phyloP scores from a whole-genome alignment of 2,888 invertebrate genomes.

The Meta bourneti region DNA sequence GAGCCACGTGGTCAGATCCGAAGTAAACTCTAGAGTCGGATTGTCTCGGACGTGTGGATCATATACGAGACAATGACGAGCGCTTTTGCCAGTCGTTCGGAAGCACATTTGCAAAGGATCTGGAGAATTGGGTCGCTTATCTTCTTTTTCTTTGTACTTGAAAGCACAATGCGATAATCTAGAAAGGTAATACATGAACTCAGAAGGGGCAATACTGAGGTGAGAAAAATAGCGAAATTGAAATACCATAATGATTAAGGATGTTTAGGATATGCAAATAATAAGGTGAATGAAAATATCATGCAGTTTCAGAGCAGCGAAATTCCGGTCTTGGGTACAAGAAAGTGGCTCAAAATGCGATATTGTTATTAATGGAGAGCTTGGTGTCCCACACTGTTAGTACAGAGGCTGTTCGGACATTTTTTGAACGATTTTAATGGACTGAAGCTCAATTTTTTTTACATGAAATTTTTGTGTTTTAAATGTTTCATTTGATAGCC shows the following conservation, averaged over 20 bases:
- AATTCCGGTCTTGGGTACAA: too few species aligned
- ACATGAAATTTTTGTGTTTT: too few species aligned
- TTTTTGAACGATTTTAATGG: too few species aligned
- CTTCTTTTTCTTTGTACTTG: conserved; percentile 59
- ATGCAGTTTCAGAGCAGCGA: too few species aligned
- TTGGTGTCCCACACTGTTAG: too few species aligned
- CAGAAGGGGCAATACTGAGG: background rate
- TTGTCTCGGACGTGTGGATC: conserved; percentile 65
- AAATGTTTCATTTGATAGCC: too few species aligned
- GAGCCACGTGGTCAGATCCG: conserved; percentile 77
- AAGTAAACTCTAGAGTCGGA: conserved; percentile 74
- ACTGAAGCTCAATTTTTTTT: too few species aligned
- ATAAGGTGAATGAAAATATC: too few species aligned
- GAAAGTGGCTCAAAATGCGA: too few species aligned
- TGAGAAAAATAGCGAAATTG: background rate
- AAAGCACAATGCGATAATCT: conserved; percentile 77
- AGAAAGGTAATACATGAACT: background rate
- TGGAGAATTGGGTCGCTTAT: conserved; percentile 42
- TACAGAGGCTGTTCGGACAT: too few species aligned
- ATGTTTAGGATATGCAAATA: background rate
- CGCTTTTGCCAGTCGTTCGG: conserved; percentile 41
- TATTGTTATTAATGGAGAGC: too few species aligned
- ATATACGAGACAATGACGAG: conserved; percentile 69
- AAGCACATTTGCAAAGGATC: conserved; percentile 77
- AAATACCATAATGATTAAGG: background rate